A percentile compares a stretch with the other conserved stretches of the same genome.
Evolutionary conservation across 2,113 vertebrate species (phyloP).

Genomic region (Paratilapia polleni): DNA sequence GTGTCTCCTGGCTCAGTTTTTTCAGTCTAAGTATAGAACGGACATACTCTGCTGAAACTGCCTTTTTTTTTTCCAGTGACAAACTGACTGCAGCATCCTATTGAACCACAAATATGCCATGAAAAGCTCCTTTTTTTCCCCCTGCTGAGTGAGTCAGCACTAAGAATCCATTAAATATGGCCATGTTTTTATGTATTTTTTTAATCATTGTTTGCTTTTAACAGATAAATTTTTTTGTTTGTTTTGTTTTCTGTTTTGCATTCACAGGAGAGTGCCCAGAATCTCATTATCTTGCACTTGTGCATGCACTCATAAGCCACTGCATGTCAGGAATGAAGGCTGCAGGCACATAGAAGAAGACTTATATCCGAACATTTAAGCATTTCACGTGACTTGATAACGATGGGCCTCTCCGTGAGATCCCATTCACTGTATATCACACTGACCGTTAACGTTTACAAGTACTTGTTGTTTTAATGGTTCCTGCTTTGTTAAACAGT

Average conservation of each 20-base stretch:
- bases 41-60: constrained; percentile 48
- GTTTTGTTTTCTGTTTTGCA: constrained; percentile 10
- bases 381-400: constrained; percentile 36
- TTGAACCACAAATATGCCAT: constrained; percentile 34
- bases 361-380: constrained; percentile 6
- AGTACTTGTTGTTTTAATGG: constrained; percentile 23
- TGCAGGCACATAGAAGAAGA: constrained; percentile 41
- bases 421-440: constrained; percentile 47
- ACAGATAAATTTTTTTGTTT: not conserved
- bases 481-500: not conserved
- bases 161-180: constrained; percentile 41
- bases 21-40: constrained; percentile 12
- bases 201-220: constrained; percentile 53
- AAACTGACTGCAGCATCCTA: constrained; percentile 27
- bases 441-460: constrained; percentile 65
- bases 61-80: constrained; percentile 48
- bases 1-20: constrained; percentile 2
- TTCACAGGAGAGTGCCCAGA: constrained; percentile 61
- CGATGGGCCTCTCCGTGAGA: constrained; percentile 36
- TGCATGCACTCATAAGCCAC: constrained; percentile 33
- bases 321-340: constrained; percentile 58
- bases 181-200: constrained; percentile 60
- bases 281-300: constrained; percentile 38
- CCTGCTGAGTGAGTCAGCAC: constrained; percentile 11
- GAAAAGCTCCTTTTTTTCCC: constrained; percentile 1